A percentile compares a stretch with the other conserved stretches of the same genome.
Evolutionary conservation across 1,140 invertebrate species (phyloP).

Genomic region (Philotrypesis tridentata): DNA sequence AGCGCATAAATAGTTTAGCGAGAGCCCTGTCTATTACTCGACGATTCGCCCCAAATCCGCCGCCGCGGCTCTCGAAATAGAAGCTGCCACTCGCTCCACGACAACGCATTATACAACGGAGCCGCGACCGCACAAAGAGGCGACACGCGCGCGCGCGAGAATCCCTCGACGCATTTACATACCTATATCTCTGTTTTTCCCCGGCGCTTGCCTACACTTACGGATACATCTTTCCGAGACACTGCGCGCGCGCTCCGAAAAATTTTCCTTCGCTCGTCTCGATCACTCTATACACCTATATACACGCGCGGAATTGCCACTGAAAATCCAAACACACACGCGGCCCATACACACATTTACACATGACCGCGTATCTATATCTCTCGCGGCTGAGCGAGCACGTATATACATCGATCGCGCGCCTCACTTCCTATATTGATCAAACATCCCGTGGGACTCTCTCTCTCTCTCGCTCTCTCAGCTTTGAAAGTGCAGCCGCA

Average conservation of each 20-base stretch:
- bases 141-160: too few relatives aligned
- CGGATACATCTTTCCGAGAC: background rate
- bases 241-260: background rate
- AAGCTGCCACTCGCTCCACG: background rate
- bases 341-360: background rate
- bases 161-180: background rate
- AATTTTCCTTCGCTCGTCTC: background rate
- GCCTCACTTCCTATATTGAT: constrained; percentile 42
- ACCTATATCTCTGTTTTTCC: background rate
- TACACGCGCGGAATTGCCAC: background rate
- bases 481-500: constrained; percentile 16
- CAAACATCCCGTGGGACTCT: constrained; percentile 41
- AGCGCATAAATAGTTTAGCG: background rate
- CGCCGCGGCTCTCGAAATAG: background rate
- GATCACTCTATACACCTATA: too few relatives aligned
- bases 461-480: background rate
- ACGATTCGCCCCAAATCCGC: background rate
- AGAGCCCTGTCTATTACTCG: background rate
- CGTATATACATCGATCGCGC: constrained; percentile 21
- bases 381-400: background rate
- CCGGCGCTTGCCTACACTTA: background rate
- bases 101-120: background rate
- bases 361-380: background rate
- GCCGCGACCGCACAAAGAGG: background rate
- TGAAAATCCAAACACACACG: constrained; percentile 2